Evolutionary conservation across 2,888 invertebrate genomes (phyloP).

Genomic region (Phortica okadai): DNA sequence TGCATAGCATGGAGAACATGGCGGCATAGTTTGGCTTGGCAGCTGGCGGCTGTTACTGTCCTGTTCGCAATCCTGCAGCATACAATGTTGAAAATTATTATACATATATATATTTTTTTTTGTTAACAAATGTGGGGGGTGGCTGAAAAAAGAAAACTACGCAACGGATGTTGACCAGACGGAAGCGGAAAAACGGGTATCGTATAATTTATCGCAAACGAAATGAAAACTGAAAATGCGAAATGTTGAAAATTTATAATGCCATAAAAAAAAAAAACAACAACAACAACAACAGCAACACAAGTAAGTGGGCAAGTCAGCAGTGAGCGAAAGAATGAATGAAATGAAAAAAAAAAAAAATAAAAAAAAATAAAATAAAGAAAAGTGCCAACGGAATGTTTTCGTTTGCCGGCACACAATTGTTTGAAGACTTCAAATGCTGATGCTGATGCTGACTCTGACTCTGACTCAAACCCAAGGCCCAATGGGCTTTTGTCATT

Average conservation of each 20-base stretch:
- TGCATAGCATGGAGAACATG: not conserved
- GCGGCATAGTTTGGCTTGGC: not conserved
- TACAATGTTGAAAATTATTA: not conserved
- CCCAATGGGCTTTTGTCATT: conserved; percentile 1
- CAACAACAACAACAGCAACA: too few relatives aligned
- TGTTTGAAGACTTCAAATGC: not conserved
- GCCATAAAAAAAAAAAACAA: conserved; percentile 20
- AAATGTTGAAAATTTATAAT: conserved; percentile 29
- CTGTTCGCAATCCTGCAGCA: not conserved
- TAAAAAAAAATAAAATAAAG: not conserved
- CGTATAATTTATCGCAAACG: conserved; percentile 34
- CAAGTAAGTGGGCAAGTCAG: too few relatives aligned
- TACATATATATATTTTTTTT: not conserved
- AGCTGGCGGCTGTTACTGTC: conserved; percentile 16
- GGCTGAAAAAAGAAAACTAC: conserved; percentile 2
- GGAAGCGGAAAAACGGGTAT: conserved; percentile 27
- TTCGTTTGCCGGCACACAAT: not conserved
- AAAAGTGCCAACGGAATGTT: conserved; percentile 1
- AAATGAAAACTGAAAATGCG: conserved; percentile 33
- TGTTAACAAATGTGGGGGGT: not conserved
- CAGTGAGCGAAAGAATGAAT: not conserved
- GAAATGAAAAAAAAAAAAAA: not conserved
- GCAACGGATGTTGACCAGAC: conserved; percentile 6
- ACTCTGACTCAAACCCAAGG: not conserved
- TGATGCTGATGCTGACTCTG: not conserved